Evolutionary conservation across 2,113 vertebrate genomes (phyloP).

Genomic region (Varanus salvator): DNA sequence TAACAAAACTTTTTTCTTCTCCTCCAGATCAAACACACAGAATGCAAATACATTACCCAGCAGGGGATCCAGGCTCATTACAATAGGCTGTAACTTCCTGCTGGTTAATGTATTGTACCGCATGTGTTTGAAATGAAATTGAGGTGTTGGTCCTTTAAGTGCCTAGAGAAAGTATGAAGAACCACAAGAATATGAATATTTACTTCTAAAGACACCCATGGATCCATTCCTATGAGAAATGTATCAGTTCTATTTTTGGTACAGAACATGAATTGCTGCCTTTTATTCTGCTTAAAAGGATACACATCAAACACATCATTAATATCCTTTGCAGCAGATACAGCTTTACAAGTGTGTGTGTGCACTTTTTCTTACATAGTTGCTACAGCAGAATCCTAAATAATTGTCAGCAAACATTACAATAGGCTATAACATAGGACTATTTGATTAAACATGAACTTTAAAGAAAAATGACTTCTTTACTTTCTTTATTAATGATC

Average conservation of each 20-base stretch:
- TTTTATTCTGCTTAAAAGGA: background rate
- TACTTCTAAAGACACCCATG: conserved; percentile 20
- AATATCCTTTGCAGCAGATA: background rate
- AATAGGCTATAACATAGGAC: background rate
- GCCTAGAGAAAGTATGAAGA: background rate
- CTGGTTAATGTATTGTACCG: conserved; percentile 32
- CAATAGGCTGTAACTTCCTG: conserved; percentile 17
- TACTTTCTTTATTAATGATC: background rate
- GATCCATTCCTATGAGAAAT: background rate
- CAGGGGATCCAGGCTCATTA: conserved; percentile 22
- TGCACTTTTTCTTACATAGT: background rate
- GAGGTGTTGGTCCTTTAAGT: conserved; percentile 29
- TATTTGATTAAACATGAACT: background rate
- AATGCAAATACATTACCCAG: conserved; percentile 29
- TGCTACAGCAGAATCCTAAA: background rate
- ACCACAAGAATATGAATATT: conserved; percentile 18
- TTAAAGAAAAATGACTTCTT: background rate
- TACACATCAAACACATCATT: background rate
- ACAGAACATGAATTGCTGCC: background rate
- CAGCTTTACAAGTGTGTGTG: background rate
- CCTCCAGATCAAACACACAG: background rate
- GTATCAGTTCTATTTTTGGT: background rate
- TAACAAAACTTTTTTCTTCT: background rate
- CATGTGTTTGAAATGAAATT: conserved; percentile 29
- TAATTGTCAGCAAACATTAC: background rate